These are phyloP conservation scores for Dasypogon diadema DNA, from an alignment of 2,888 invertebrate species.

Conservation along the genomic window DNA sequence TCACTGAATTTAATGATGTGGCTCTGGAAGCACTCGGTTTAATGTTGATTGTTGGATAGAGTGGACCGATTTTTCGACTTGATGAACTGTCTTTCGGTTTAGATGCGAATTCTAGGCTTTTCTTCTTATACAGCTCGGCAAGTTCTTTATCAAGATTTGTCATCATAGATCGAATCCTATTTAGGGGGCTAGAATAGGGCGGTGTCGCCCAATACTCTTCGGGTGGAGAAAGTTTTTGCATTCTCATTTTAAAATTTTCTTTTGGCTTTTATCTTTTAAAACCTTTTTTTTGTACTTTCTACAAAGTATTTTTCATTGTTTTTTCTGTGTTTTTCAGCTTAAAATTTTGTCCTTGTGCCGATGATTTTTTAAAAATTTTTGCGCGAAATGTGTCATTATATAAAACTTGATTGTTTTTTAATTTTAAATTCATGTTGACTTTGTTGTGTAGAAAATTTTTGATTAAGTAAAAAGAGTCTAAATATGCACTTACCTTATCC, in stretches of 20 bases:
- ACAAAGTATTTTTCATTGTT: slow-evolving; percentile 26
- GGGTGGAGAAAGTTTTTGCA: neutral
- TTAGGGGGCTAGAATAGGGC: slow-evolving; percentile 14
- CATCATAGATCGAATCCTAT: slow-evolving; percentile 34
- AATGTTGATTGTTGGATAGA: neutral
- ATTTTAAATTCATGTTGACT: neutral
- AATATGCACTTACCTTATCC: too few relatives aligned
- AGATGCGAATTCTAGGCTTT: neutral
- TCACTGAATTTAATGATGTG: neutral
- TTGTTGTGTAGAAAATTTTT: neutral
- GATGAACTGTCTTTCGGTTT: neutral
- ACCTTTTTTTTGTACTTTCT: neutral
- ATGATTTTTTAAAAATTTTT: neutral
- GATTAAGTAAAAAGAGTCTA: too few relatives aligned
- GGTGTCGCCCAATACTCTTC: slow-evolving; percentile 24
- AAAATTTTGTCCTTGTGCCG: neutral
- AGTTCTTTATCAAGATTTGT: slow-evolving; percentile 48
- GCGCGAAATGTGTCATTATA: neutral
- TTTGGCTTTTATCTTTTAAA: neutral
- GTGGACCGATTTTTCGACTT: neutral
- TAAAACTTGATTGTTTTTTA: neutral
- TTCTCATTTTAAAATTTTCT: slow-evolving; percentile 6
- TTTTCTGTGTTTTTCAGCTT: neutral
- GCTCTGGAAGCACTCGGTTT: neutral
- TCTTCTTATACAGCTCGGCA: slow-evolving; percentile 9